Evolutionary conservation across 2,113 vertebrate genomes (phyloP).

Genomic region (Cacatua alba): DNA sequence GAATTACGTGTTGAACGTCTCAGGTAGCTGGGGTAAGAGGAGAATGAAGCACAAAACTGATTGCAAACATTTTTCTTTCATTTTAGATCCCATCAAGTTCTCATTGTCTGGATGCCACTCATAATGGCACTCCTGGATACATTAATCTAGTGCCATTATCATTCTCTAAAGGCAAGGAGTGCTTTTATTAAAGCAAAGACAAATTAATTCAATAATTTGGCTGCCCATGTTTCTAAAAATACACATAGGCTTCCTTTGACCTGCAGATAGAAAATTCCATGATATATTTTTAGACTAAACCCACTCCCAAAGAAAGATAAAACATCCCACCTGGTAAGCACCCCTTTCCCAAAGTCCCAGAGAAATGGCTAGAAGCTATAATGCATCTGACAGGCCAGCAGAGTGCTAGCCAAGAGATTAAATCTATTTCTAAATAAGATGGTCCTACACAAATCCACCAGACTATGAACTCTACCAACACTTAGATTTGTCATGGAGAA

Average conservation of each 20-base stretch:
- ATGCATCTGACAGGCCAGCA: background rate
- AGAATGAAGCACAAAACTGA: slow-evolving; percentile 32
- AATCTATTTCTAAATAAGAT: background rate
- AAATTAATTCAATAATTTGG: slow-evolving; percentile 7
- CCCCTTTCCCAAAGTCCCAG: background rate
- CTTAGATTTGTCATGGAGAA: background rate
- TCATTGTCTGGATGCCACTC: slow-evolving; percentile 49
- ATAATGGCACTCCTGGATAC: slow-evolving; percentile 5
- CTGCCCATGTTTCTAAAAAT: slow-evolving; percentile 26
- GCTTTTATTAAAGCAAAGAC: slow-evolving; percentile 27
- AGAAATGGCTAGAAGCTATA: background rate
- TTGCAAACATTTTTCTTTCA: slow-evolving; percentile 65
- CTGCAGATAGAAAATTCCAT: background rate
- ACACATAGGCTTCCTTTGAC: background rate
- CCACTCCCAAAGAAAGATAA: background rate
- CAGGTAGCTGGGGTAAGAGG: slow-evolving; percentile 14
- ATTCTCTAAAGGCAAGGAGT: slow-evolving; percentile 13
- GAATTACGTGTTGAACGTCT: slow-evolving; percentile 43
- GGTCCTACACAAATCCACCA: background rate
- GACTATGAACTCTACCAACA: background rate
- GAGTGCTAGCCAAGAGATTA: background rate
- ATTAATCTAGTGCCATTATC: slow-evolving; percentile 40
- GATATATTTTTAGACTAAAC: background rate
- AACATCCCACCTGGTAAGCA: background rate
- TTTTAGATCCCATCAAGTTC: slow-evolving; percentile 42